Base-by-base conservation (phyloP, 1,140 invertebrate species). In the Dreissena polymorpha region DNA sequence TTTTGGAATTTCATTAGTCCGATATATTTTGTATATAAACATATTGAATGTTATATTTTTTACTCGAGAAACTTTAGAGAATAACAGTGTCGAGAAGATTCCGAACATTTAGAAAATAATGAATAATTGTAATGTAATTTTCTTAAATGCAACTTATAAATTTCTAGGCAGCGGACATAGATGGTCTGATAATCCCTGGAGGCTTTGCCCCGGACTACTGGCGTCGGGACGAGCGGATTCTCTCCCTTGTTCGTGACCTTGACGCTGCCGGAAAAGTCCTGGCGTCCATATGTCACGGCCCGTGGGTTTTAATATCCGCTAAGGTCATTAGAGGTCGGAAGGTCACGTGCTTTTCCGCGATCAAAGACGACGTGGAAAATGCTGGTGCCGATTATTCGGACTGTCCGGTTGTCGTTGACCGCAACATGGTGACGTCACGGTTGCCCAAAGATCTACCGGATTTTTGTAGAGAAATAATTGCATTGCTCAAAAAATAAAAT, bases 291-390 rank as follows among this genome's bases (percentile, higher is more conserved):
- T 91, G 91, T 70, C 91, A 91, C 57, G 91, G 90, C 6, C 78
- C 91, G 0, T 91, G 90, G 90, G 87, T 91, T 85, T 85, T 91
- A 50, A 88, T 88, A 69, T 91, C 91, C 3, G 89, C 89, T 1
- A 89, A 89, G 53, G 86, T 91, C 21, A 81, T 91, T 10, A 80
- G 87, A 55, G 90, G 86, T 16, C 88, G 88, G 74, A 83, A 78
- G 55, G 82, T 87, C 0, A 91, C 91, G 0, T 89, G 90, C 80
- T 91, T 90, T 69, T 50, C 83, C 21, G 88, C 91, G 23, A 89
- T 90, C 51, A 90, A 90, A 80, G 91, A 91, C 73, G 91, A 91
- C 72, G 88, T 91, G 5, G 90, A 90, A 71, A 91, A 91, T 83
- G 91, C 91, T 12, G 91, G 91, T 1, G 90, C 86, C 5, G 53